Base-by-base conservation (phyloP, 2,113 vertebrate genomes). In the Tenrec ecaudatus region DNA sequence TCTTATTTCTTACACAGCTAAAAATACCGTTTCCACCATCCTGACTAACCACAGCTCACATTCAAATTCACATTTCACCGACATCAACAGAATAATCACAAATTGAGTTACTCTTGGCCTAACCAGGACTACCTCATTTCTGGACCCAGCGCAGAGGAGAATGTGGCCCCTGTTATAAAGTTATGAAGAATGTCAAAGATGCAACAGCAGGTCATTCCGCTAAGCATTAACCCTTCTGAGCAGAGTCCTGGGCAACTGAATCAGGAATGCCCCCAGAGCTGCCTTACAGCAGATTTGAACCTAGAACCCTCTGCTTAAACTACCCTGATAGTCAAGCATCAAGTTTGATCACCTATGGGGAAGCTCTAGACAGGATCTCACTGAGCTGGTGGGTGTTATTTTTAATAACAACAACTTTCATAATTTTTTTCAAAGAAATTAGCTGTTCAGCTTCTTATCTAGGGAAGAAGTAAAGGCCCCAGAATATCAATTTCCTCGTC, bases 321-420 rank as follows among this genome's bases (percentile, higher is more conserved):
- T n/a, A 71, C 9, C 25, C 16, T 33, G 9, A 15, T 73, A 64
- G 36, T 16, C 62, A 60, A 38, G 29, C 15, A 19, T 29, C 8
- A 66, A 15, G 20, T 73, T 88, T 86, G 33, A 6, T 40, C 12
- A 66, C 68, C 6, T 20, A 40, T 17, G n/a, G 77, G 84, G 53
- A 53, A 82, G 29, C 9, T 69, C 22, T 68, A 47, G 12, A 25
- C 43, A 88, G 47, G 57, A 76, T 84, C 66, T n/a, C 33, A 66
- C n/a, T 31, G 82, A 93, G 23, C 29, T 64, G 33, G 43, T 57
- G 86, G 40, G 73, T 47, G 43, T 22, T 88, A 86, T 78, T 88
- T 90, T 81, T 95, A 91, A 68, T 86, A 88, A 33, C 47, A 31
- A 57, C 7, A 17, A 87, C 75, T 81, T 81, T 82, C 12, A 38